A percentile compares a stretch with the other conserved stretches of the same genome.
phyloP scores from a whole-genome alignment of 2,888 invertebrate genomes.

The Branchipolynoe longqiensis region DNA sequence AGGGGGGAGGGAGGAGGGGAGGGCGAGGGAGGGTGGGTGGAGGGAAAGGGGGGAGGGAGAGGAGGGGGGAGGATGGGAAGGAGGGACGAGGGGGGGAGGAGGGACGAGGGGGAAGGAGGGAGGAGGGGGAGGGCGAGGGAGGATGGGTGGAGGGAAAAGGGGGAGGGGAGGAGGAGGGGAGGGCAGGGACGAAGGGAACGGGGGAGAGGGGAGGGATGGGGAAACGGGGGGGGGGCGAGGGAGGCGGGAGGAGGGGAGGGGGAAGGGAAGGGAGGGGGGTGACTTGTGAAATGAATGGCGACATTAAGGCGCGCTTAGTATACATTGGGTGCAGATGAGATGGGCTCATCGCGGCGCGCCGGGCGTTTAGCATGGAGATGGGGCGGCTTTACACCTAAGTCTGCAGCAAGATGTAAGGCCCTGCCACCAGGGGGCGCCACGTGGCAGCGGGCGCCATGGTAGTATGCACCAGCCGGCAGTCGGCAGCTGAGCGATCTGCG shows the following conservation, averaged over 20 bases:
- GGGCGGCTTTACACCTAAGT: slow-evolving; percentile 16
- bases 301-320: slow-evolving; percentile 28
- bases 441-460: too few relatives aligned
- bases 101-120: not conserved
- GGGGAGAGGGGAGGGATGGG: too few relatives aligned
- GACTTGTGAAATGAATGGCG: not conserved
- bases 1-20: not conserved
- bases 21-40: not conserved
- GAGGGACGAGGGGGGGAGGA: not conserved
- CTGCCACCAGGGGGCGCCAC: too few relatives aligned
- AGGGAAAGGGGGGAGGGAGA: not conserved
- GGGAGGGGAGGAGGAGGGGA: not conserved
- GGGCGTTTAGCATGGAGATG: slow-evolving; percentile 41
- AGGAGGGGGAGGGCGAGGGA: not conserved
- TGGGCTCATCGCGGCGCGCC: slow-evolving; percentile 16
- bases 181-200: too few relatives aligned
- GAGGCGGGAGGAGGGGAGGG: too few relatives aligned
- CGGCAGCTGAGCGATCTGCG: too few relatives aligned
- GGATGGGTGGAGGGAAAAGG: not conserved
- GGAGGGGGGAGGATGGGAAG: not conserved
- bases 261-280: not conserved
- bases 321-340: slow-evolving; percentile 38
- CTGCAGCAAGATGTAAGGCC: slow-evolving; percentile 19
- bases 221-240: not conserved
- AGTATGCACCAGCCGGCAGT: too few relatives aligned